phyloP scores from a whole-genome alignment of 1,140 invertebrate genomes.

The Psilanteris sp. region DNA sequence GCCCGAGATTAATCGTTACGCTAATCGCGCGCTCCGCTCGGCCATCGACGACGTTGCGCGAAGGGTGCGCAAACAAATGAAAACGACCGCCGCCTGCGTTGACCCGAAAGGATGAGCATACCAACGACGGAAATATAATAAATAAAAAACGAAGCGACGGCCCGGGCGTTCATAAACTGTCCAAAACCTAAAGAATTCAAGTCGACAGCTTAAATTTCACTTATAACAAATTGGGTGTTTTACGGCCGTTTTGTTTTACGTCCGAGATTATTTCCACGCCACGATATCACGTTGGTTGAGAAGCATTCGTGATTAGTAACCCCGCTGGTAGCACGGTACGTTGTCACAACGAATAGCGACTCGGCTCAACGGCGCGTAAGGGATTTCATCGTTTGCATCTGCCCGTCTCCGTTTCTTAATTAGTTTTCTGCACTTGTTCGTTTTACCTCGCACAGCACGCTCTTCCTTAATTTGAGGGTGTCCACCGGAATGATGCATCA shows the following conservation, averaged over 20 bases:
- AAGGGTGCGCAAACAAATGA: no score
- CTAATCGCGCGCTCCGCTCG: no score
- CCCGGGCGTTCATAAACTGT: not conserved
- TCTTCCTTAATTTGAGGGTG: conserved; percentile 45
- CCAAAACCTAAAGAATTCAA: conserved; percentile 13
- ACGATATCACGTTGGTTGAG: conserved; percentile 19
- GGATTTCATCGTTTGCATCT: conserved; percentile 56
- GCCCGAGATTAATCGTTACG: no score
- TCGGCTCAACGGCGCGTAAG: conserved; percentile 46
- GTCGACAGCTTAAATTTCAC: conserved; percentile 49
- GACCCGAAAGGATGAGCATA: no score
- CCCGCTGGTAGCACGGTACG: conserved; percentile 52
- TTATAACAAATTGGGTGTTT: conserved; percentile 56
- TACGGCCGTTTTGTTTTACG: conserved; percentile 39
- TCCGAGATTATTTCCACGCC: conserved; percentile 39
- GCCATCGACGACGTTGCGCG: no score
- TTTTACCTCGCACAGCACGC: conserved; percentile 21
- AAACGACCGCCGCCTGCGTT: no score
- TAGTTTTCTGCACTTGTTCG: conserved; percentile 55
- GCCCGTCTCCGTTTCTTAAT: conserved; percentile 51
- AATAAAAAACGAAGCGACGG: no score
- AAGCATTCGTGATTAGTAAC: conserved; percentile 57
- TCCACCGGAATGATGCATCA: conserved; percentile 54
- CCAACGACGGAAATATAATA: no score
- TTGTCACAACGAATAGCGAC: conserved; percentile 58